phyloP scores from a whole-genome alignment of 2,797 vertebrate species.

The Monodelphis domestica region DNA sequence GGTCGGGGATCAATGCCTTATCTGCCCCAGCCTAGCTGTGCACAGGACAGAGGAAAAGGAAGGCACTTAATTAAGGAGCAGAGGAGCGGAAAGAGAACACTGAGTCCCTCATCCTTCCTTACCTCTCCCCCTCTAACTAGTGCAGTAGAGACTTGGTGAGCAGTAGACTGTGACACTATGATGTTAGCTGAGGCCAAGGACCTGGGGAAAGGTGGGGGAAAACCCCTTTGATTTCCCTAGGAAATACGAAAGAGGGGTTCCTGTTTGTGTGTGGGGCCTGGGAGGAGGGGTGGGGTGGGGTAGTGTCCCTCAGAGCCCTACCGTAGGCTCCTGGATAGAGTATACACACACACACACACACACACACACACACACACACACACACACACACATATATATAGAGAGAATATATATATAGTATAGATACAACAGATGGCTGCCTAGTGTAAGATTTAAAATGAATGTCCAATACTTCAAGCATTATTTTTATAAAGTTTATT shows the following conservation, averaged over 20 bases:
- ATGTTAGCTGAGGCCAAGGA: neutral
- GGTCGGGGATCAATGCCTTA: slow-evolving; percentile 85
- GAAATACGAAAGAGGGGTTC: neutral
- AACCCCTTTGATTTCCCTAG: neutral
- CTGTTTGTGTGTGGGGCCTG: neutral
- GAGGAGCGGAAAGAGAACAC: slow-evolving; percentile 74
- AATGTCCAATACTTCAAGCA: no score
- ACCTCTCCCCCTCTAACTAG: slow-evolving; percentile 10
- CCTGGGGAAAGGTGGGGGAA: neutral
- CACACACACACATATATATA: no score
- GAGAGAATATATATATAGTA: no score
- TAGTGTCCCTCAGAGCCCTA: neutral
- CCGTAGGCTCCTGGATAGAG: neutral
- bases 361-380: no score
- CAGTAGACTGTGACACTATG: neutral
- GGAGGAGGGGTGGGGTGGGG: neutral
- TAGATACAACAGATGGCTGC: slow-evolving; percentile 5
- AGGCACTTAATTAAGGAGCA: slow-evolving; percentile 82
- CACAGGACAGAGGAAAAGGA: slow-evolving; percentile 76
- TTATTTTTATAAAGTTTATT: no score
- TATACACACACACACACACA: no score
- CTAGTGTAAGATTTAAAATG: no score
- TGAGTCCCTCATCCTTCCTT: slow-evolving; percentile 25
- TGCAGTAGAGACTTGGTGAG: neutral
- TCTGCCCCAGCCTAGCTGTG: slow-evolving; percentile 77